These are phyloP conservation scores for human (Homo sapiens) DNA, from an alignment of 2,113 vertebrate genomes.

Conservation along the genomic window DNA sequence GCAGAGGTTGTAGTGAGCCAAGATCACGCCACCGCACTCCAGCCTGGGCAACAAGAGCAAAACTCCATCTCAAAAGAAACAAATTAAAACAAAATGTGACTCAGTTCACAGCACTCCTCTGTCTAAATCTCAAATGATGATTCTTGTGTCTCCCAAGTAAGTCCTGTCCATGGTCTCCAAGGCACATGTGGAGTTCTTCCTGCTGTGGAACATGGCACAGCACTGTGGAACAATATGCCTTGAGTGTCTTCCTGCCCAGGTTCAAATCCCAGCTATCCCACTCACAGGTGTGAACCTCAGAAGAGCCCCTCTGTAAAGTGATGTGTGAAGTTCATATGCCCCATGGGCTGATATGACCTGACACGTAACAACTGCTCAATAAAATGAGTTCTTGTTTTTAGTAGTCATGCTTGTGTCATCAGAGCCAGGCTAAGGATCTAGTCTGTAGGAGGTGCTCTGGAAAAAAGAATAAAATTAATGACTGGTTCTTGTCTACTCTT, in stretches of 20 bases:
- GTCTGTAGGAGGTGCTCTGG: not conserved
- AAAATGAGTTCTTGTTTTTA: constrained; percentile 39
- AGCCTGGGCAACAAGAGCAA: too few species aligned
- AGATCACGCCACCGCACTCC: too few species aligned
- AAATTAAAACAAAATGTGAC: not conserved
- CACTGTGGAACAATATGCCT: not conserved
- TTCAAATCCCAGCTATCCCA: not conserved
- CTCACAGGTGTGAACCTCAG: not conserved
- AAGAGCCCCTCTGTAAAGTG: not conserved
- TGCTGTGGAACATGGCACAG: not conserved
- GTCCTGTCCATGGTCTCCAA: not conserved
- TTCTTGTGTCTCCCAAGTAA: not conserved
- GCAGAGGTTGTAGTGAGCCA: too few species aligned
- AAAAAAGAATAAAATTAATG: not conserved
- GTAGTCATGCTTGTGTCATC: not conserved
- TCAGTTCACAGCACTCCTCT: not conserved
- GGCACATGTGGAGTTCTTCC: not conserved
- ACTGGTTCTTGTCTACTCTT: not conserved
- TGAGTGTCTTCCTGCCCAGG: not conserved
- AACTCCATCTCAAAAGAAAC: too few species aligned
- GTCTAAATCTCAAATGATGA: not conserved
- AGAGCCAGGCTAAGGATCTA: not conserved
- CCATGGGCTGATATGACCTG: not conserved
- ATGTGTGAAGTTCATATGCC: not conserved
- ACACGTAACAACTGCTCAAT: constrained; percentile 55